Percentiles rank a stretch among this genome's conserved stretches.
These are phyloP conservation scores for Diplogasteroides magnus DNA, from an alignment of 1,140 invertebrate genomes.

Conservation along the genomic window DNA sequence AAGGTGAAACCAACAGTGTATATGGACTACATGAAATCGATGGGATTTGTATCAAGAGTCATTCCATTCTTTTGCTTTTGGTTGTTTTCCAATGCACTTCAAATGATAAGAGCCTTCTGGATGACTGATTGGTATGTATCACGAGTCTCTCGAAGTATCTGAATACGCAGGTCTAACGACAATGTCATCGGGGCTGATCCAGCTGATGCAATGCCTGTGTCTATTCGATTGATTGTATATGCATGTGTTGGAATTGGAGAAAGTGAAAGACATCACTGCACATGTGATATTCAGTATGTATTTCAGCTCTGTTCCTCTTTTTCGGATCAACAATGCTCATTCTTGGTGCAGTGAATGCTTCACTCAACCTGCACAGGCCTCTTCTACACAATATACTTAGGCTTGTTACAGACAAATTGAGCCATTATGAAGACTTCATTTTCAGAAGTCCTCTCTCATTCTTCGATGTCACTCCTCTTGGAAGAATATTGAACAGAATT, in stretches of 20 bases:
- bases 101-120: slow-evolving; percentile 47
- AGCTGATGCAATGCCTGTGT: slow-evolving; percentile 16
- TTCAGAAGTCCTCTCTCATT: slow-evolving; percentile 61
- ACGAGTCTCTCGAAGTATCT: neutral
- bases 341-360: slow-evolving; percentile 54
- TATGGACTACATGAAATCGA: slow-evolving; percentile 40
- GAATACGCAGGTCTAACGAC: slow-evolving; percentile 42
- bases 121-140: slow-evolving; percentile 44
- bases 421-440: neutral
- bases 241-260: slow-evolving; percentile 28
- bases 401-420: neutral
- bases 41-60: slow-evolving; percentile 29
- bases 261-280: slow-evolving; percentile 6
- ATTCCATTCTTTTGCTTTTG: slow-evolving; percentile 30
- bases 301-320: slow-evolving; percentile 30
- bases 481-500: slow-evolving; percentile 65
- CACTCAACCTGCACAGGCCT: slow-evolving; percentile 49
- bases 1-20: slow-evolving; percentile 43
- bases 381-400: slow-evolving; percentile 57
- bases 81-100: slow-evolving; percentile 31
- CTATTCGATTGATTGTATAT: slow-evolving; percentile 24
- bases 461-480: slow-evolving; percentile 66
- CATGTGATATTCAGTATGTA: neutral
- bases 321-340: slow-evolving; percentile 15
- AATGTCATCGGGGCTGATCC: slow-evolving; percentile 22